Base-by-base conservation (phyloP, 2,888 invertebrate genomes). In the Drosophila melanosoma region DNA sequence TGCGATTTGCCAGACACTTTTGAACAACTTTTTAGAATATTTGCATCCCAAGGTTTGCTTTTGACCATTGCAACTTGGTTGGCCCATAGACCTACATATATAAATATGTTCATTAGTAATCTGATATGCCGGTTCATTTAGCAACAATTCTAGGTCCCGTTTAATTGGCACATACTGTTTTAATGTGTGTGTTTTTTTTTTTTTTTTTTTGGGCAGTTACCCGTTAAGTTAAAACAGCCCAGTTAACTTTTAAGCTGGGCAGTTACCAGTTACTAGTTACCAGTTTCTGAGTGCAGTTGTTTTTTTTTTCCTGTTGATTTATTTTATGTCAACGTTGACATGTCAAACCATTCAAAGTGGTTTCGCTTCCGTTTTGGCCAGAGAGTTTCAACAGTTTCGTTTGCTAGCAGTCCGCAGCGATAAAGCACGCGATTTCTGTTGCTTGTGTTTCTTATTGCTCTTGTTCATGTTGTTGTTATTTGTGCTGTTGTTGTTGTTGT, bases 301-400 rank as follows among this genome's bases (percentile, higher is more conserved):
- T 82, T 81, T 74, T 74, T 74, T 79, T 32, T 11, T 60, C 52
- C 67, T 79, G 80, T 85, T 90, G 89, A 89, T 89, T 89, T 89
- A 90, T 90, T 89, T 89, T 87, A 88, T 89, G 87, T 85, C 90
- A 89, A 83, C 83, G 90, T 85, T 89, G 89, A 87, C 89, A 90
- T 87, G 90, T 89, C 90, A 87, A 90, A 88, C 90, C 88, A 87
- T 90, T 90, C 88, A 85, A 83, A 84, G 89, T 81, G 87, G 89
- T 90, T 87, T 89, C 82, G 74, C 87, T 89, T 90, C 89, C 90
- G 90, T 70, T 83, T 83, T 60, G 59, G 32, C 64, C 71, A 67
- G 20, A 75, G 75, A 72, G 59, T 64, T 71, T 64, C 60, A 38
- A 48, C 76, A 64, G 64, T 64, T 58, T 74, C 69, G 65, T 63